Conservation (phyloP, 2,888 invertebrate species). For the Monoplex corrugatus region DNA sequence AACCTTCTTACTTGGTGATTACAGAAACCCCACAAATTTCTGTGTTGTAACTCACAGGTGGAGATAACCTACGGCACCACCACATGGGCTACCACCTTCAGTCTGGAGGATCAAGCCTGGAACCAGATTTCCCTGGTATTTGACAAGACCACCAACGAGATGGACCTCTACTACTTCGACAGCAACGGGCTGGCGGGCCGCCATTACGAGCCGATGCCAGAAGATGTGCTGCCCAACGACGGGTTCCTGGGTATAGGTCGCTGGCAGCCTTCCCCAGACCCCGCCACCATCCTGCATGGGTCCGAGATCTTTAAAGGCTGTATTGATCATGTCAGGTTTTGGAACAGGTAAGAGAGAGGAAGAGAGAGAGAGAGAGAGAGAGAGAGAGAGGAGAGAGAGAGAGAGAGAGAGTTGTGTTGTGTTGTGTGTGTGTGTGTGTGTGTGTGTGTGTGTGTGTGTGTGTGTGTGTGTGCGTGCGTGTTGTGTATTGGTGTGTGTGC, state of each 20-base stretch:
- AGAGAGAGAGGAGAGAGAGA: neutral
- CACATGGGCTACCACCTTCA: conserved; percentile 13
- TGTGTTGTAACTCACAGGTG: neutral
- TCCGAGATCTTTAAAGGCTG: conserved; percentile 27
- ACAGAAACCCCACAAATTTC: no score
- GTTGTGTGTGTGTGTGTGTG: no score
- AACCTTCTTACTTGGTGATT: no score
- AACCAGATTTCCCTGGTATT: conserved; percentile 30
- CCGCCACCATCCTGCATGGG: neutral
- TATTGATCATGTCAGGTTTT: conserved; percentile 14
- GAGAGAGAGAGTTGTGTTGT: neutral
- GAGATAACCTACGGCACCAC: neutral
- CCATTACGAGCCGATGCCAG: neutral
- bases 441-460: no score
- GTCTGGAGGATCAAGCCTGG: conserved; percentile 7
- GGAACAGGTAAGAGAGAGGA: conserved; percentile 25
- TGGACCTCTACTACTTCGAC: conserved; percentile 39
- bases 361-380: neutral
- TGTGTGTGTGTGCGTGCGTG: no score
- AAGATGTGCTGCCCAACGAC: conserved; percentile 34
- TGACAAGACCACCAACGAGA: conserved; percentile 10
- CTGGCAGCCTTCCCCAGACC: conserved; percentile 25
- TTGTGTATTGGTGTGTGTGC: no score
- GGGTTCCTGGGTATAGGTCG: conserved; percentile 18
- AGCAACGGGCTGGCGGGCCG: conserved; percentile 16